Conservation (phyloP, 2,113 vertebrate species). For the Danio rerio region GRCz12tu NC_133184.1:27690001-27690500, state of each 20-base stretch:
- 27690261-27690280: neutral
- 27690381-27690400: no score
- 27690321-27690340: no score
- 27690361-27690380: no score
- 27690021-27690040: slow-evolving; percentile 24
- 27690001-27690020: no score
- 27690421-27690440: no score
- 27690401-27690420: no score
- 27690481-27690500: no score
- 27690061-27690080: slow-evolving; percentile 21
- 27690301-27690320: no score
- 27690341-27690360: no score
- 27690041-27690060: no score
- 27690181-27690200: neutral
- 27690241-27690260: neutral
- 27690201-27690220: neutral
- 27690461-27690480: no score
- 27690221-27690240: slow-evolving; percentile 5
- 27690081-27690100: slow-evolving; percentile 27
- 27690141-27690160: neutral
- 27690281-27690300: neutral
- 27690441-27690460: no score
- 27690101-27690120: neutral
- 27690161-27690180: neutral
- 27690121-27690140: slow-evolving; percentile 45